Percentiles rank a stretch among this genome's conserved stretches.
Conservation (phyloP, 2,113 vertebrate genomes). For the Pseudopodoces humilis region DNA sequence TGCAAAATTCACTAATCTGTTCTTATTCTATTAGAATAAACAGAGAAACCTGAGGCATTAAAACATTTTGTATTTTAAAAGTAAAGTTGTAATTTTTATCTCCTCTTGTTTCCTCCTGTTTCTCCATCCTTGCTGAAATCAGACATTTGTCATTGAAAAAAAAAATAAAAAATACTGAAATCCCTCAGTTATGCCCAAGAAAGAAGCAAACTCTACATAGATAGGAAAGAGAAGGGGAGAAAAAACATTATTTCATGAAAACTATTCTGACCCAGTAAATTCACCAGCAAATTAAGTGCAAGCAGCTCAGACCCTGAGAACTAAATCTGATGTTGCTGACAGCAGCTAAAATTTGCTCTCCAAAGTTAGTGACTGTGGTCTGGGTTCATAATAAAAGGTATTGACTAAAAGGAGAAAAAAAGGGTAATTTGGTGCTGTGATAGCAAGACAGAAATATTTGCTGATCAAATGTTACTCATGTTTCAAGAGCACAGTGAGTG, state of each 20-base stretch:
- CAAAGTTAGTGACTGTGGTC: background rate
- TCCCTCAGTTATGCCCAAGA: background rate
- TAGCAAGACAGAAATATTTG: background rate
- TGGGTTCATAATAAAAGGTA: background rate
- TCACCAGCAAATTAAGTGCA: background rate
- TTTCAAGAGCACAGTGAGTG: background rate
- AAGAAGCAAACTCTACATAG: rapidly evolving
- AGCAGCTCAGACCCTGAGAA: background rate
- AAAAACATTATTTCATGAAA: background rate
- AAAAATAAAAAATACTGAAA: background rate
- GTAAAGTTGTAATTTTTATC: background rate
- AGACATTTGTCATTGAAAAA: background rate
- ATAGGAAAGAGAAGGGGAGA: background rate
- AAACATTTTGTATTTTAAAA: background rate
- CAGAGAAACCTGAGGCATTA: background rate
- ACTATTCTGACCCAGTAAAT: background rate
- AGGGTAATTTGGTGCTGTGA: background rate
- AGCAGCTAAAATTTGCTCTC: background rate
- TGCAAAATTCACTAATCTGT: background rate
- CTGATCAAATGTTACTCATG: background rate
- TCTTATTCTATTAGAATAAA: background rate
- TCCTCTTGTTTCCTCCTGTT: background rate
- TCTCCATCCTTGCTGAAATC: background rate
- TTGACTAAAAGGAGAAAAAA: background rate
- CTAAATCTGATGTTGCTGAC: background rate